Evolutionary conservation across 2,113 vertebrate species (phyloP).

Genomic region (Aleadryas rufinucha): DNA sequence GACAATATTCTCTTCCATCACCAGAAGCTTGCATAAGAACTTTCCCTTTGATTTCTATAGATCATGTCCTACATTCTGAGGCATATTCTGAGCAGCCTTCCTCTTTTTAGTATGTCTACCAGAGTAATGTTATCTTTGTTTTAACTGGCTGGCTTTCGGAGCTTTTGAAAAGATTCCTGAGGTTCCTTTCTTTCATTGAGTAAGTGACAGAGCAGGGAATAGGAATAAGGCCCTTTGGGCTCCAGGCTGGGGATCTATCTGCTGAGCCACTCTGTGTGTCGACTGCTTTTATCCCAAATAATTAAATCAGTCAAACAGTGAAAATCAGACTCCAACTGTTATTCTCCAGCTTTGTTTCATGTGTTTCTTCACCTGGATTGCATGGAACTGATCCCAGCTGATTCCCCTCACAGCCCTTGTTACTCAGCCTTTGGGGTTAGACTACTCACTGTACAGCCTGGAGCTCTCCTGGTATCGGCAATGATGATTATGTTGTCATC

Average conservation of each 20-base stretch:
- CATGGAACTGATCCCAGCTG: neutral
- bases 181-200: neutral
- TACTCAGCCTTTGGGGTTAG: neutral
- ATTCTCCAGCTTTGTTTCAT: neutral
- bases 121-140: neutral
- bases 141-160: neutral
- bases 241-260: neutral
- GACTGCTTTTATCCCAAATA: neutral
- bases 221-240: neutral
- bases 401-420: neutral
- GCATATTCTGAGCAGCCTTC: neutral
- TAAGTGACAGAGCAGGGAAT: neutral
- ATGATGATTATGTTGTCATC: neutral
- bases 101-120: neutral
- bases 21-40: neutral
- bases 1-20: neutral
- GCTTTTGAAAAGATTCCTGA: neutral
- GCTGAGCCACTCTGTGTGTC: neutral
- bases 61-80: neutral
- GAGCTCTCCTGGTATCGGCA: neutral
- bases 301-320: neutral
- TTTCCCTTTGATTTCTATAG: neutral
- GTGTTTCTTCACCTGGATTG: neutral
- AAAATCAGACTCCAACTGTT: neutral
- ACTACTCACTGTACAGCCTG: neutral